Evolutionary conservation across 2,797 vertebrate species (phyloP).

Genomic region (Pagetopsis macropterus): DNA sequence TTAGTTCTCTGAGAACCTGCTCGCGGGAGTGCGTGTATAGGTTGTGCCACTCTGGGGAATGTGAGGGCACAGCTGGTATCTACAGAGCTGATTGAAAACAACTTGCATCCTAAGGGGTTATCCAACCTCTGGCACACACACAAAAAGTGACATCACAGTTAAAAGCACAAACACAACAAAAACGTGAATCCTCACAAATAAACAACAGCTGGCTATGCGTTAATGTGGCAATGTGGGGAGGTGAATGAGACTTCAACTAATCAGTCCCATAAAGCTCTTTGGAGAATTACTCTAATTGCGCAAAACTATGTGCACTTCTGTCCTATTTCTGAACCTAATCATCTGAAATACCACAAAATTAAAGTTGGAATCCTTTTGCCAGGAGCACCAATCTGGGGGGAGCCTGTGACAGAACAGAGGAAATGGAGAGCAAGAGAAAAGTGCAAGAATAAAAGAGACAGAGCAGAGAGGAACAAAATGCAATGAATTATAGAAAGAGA

Average conservation of each 20-base stretch:
- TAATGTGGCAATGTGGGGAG: slow-evolving; percentile 61
- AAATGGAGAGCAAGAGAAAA: slow-evolving; percentile 61
- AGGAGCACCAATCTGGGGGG: slow-evolving; percentile 74
- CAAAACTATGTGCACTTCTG: slow-evolving; percentile 74
- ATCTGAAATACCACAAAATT: slow-evolving; percentile 80
- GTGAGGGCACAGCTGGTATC: slow-evolving; percentile 84
- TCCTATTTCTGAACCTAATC: slow-evolving; percentile 80
- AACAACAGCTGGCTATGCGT: slow-evolving; percentile 79
- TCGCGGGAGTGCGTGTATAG: slow-evolving; percentile 46
- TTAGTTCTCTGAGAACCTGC: slow-evolving; percentile 47
- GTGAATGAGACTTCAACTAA: slow-evolving; percentile 70
- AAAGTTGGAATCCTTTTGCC: slow-evolving; percentile 77
- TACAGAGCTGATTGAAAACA: slow-evolving; percentile 86
- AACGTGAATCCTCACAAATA: slow-evolving; percentile 71
- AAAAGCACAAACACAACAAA: slow-evolving; percentile 70
- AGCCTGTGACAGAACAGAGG: slow-evolving; percentile 66
- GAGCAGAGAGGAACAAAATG: slow-evolving; percentile 74
- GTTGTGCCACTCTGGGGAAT: slow-evolving; percentile 73
- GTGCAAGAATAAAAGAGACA: slow-evolving; percentile 60
- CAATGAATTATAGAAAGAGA: slow-evolving; percentile 82
- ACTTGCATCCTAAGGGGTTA: slow-evolving; percentile 79
- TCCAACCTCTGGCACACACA: slow-evolving; percentile 67
- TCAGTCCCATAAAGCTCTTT: slow-evolving; percentile 72
- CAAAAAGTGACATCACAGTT: slow-evolving; percentile 61
- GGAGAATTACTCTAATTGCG: slow-evolving; percentile 76